Evolutionary conservation across 2,888 invertebrate genomes (phyloP).

Genomic region (Tinea trinotella): DNA sequence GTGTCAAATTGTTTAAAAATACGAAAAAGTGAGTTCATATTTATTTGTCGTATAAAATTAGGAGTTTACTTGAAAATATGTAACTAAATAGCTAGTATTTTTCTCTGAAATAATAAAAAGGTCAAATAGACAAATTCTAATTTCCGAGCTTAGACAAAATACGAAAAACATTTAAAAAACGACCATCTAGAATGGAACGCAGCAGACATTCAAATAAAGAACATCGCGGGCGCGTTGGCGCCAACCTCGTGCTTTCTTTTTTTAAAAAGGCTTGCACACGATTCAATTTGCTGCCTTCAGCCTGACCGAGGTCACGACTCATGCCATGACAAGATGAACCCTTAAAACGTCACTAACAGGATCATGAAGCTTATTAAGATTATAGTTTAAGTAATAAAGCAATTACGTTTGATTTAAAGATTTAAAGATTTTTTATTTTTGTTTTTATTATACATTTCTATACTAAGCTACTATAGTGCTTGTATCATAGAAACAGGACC

Average conservation of each 20-base stretch:
- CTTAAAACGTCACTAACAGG: constrained; percentile 9
- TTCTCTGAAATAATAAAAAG: too few species aligned
- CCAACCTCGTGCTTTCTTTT: constrained; percentile 52
- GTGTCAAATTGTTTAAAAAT: too few species aligned
- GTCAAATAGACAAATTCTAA: neutral
- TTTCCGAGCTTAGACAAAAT: constrained; percentile 19
- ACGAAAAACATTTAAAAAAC: constrained; percentile 21
- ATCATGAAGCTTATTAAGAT: neutral
- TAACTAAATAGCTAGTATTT: too few species aligned
- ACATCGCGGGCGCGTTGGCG: constrained; percentile 62
- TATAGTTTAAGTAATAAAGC: neutral
- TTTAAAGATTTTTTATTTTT: too few species aligned
- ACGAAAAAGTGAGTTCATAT: too few species aligned
- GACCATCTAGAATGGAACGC: constrained; percentile 22
- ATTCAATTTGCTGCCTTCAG: constrained; percentile 59
- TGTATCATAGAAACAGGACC: too few species aligned
- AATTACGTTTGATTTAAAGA: too few species aligned
- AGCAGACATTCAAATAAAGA: constrained; percentile 52
- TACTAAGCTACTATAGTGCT: too few species aligned
- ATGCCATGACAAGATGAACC: constrained; percentile 25
- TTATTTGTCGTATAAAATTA: too few species aligned
- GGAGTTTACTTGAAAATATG: too few species aligned
- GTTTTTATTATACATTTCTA: too few species aligned
- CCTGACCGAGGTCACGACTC: constrained; percentile 43
- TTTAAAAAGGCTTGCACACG: constrained; percentile 37